These are phyloP conservation scores for Strix aluco DNA, from an alignment of 2,113 vertebrate species.

Conservation along the genomic window DNA sequence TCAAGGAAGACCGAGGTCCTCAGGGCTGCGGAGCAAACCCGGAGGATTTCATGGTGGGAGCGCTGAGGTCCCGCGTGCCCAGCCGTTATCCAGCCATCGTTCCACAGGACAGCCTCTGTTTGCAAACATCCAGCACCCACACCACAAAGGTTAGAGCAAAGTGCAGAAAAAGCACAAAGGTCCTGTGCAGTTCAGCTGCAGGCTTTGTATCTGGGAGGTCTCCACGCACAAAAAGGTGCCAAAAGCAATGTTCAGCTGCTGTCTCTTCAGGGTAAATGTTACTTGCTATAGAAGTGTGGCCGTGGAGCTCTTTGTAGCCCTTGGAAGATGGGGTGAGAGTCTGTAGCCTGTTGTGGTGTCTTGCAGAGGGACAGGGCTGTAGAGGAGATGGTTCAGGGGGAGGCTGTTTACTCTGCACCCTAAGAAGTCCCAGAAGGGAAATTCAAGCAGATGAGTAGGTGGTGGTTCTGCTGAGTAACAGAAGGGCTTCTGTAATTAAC, in stretches of 20 bases:
- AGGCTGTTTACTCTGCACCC: neutral
- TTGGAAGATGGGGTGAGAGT: neutral
- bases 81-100: accelerated
- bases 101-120: neutral
- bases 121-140: neutral
- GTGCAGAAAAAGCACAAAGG: neutral
- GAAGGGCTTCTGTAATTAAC: neutral
- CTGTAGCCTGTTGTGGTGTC: neutral
- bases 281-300: neutral
- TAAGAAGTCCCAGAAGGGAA: neutral
- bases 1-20: neutral
- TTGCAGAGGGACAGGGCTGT: neutral
- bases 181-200: neutral
- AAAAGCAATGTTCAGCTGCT: neutral
- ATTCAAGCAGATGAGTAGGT: neutral
- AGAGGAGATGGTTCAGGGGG: neutral
- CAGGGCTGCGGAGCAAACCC: neutral
- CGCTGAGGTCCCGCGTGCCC: neutral
- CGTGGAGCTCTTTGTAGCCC: neutral
- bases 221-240: neutral
- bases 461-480: neutral
- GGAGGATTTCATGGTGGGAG: neutral
- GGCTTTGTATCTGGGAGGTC: neutral
- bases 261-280: neutral
- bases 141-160: neutral